phyloP scores from a whole-genome alignment of 2,797 vertebrate genomes.

The Fringilla coelebs region DNA sequence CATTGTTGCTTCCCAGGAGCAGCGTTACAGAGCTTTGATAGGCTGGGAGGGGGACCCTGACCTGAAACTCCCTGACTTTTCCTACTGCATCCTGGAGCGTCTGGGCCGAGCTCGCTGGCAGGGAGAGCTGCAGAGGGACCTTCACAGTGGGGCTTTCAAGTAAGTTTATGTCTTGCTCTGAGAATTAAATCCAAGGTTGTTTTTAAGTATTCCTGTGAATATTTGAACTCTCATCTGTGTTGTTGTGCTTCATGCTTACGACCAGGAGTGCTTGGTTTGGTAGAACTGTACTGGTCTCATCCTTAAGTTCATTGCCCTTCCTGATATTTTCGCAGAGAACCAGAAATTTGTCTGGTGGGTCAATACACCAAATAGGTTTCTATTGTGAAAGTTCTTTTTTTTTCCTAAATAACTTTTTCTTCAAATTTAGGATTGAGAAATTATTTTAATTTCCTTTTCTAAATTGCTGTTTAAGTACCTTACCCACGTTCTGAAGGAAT shows the following conservation, averaged over 20 bases:
- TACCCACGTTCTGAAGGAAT: not conserved
- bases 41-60: conserved; percentile 88
- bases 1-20: conserved; percentile 84
- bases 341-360: not conserved
- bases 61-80: conserved; percentile 84
- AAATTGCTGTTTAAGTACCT: not conserved
- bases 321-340: not conserved
- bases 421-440: not conserved
- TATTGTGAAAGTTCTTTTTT: not conserved
- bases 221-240: not conserved
- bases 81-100: conserved; percentile 93
- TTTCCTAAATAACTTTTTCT: not conserved
- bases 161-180: conserved; percentile 42
- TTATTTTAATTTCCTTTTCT: not conserved
- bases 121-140: conserved; percentile 92
- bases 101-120: conserved; percentile 93
- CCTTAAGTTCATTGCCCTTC: not conserved
- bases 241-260: not conserved
- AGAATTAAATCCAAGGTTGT: not conserved
- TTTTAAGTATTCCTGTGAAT: not conserved
- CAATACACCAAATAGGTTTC: not conserved
- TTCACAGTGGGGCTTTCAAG: conserved; percentile 87
- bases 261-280: not conserved
- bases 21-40: conserved; percentile 85
- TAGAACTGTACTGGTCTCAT: not conserved